Conservation (phyloP, 2,888 invertebrate species). For the Lithophane ornitopus region DNA sequence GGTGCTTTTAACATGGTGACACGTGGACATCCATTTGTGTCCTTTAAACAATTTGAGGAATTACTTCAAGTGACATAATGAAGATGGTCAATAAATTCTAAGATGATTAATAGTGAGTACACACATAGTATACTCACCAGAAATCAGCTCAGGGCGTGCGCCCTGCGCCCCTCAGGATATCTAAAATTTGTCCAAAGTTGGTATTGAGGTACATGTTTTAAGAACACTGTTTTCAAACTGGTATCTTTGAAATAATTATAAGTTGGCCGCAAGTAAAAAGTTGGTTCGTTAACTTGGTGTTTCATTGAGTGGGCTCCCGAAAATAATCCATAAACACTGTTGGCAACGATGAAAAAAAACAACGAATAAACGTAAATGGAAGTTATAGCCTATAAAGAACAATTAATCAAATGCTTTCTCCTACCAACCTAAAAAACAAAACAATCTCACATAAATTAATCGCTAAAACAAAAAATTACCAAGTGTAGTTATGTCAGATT, state of each 20-base stretch:
- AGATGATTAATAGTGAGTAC: neutral
- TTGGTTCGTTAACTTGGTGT: neutral
- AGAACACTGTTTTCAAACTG: neutral
- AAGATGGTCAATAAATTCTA: neutral
- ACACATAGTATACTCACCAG: neutral
- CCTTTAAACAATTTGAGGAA: neutral
- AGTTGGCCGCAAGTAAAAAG: neutral
- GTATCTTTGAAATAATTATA: too few species aligned
- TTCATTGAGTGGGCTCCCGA: neutral
- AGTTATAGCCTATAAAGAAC: neutral
- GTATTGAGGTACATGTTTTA: neutral
- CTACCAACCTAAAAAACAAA: neutral
- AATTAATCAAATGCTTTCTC: neutral
- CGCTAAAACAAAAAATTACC: constrained; percentile 17
- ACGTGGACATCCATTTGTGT: neutral
- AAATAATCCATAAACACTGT: neutral
- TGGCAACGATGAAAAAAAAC: neutral
- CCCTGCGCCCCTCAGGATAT: neutral
- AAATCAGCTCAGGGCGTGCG: neutral
- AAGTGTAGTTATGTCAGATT: constrained; percentile 25
- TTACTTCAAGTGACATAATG: neutral
- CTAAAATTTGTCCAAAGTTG: neutral
- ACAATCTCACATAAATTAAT: constrained; percentile 12
- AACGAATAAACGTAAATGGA: too few species aligned
- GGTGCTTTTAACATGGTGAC: constrained; percentile 10